Percentiles rank a stretch among this genome's conserved stretches.
These are phyloP conservation scores for Aphis craccivora DNA, from an alignment of 1,140 invertebrate species.

Conservation along the genomic window DNA sequence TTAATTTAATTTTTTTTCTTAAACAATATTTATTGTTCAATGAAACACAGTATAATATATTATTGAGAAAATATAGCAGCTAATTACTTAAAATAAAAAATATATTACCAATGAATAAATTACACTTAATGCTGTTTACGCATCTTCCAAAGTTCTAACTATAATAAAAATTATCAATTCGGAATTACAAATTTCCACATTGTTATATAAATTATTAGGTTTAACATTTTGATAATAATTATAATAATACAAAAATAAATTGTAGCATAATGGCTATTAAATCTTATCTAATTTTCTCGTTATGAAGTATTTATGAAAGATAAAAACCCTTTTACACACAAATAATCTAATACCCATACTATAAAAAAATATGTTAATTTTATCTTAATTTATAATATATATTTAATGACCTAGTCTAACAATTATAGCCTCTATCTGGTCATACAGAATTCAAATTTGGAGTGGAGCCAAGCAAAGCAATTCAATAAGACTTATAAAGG, in stretches of 20 bases:
- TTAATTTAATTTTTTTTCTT: background rate
- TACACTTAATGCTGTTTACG: background rate
- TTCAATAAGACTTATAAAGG: background rate
- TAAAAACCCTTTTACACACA: background rate
- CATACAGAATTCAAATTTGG: background rate
- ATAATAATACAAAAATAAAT: background rate
- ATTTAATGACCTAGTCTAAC: background rate
- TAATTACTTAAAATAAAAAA: background rate
- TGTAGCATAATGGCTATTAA: background rate
- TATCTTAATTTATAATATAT: conserved; percentile 7
- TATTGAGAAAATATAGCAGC: background rate
- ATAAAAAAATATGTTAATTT: background rate
- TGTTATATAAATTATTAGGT: background rate
- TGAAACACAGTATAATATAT: background rate
- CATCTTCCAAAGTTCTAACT: background rate
- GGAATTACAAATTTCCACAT: background rate
- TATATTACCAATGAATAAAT: background rate
- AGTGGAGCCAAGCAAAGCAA: background rate
- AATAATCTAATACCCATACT: background rate
- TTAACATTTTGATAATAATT: background rate
- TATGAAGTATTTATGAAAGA: background rate
- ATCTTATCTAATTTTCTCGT: background rate
- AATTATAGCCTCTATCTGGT: background rate
- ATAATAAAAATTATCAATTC: too few relatives aligned
- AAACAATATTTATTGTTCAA: background rate